Conservation (phyloP, 1,140 invertebrate species). For the Ruditapes philippinarum region DNA sequence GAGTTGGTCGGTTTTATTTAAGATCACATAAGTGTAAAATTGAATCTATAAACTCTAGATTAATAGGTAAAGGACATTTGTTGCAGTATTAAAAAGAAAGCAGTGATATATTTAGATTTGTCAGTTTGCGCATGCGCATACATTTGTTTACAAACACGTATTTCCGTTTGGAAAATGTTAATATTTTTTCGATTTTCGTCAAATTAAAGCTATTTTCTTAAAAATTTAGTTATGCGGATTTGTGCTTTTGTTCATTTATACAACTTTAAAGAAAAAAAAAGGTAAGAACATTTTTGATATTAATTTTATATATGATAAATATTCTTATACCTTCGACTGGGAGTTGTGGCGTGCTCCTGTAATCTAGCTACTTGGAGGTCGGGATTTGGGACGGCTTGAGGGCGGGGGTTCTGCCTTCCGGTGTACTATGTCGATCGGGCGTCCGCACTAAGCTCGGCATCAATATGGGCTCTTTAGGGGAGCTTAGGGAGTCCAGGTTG, state of each 20-base stretch:
- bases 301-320: conserved; percentile 17
- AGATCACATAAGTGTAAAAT: no score
- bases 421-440: conserved; percentile 87
- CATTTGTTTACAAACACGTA: background rate
- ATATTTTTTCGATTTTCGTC: background rate
- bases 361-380: conserved; percentile 96
- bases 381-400: conserved; percentile 63
- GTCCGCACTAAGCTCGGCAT: conserved; percentile 93
- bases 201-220: background rate
- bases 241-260: no score
- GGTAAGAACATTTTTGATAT: background rate
- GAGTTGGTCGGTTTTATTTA: no score
- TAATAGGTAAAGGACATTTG: no score
- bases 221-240: no score
- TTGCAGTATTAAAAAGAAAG: no score
- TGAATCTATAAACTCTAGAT: no score
- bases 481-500: conserved; percentile 91
- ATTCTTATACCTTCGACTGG: conserved; percentile 67
- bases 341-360: conserved; percentile 92
- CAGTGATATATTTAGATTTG: no score
- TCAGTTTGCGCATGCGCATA: background rate
- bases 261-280: background rate
- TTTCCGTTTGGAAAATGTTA: background rate
- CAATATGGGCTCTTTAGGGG: conserved; percentile 91
- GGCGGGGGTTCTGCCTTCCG: conserved; percentile 65